These are phyloP conservation scores for Heliopora coerulea DNA, from an alignment of 92 coral and sea anemone species.

Conservation along the genomic window DNA sequence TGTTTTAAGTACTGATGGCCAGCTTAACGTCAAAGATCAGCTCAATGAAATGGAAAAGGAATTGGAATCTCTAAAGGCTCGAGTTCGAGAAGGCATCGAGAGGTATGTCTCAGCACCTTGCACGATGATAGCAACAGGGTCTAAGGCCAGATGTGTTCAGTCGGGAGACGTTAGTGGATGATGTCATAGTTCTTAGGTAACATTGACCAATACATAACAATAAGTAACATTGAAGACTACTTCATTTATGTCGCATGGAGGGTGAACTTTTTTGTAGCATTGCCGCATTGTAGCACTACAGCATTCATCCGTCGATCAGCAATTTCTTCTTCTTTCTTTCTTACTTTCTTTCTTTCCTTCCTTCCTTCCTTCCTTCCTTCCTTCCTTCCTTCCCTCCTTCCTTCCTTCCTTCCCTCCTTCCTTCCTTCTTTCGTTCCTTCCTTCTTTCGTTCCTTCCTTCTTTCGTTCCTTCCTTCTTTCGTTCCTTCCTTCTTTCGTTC, in stretches of 20 bases:
- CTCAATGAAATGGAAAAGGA: constrained; percentile 25
- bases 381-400: constrained; percentile 18
- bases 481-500: constrained; percentile 11
- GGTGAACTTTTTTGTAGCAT: too few species aligned
- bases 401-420: background rate
- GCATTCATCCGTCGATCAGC: too few species aligned
- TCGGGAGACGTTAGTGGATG: too few species aligned
- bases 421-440: background rate
- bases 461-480: constrained; percentile 11
- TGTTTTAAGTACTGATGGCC: background rate
- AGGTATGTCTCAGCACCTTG: constrained; percentile 9
- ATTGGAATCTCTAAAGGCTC: constrained; percentile 10
- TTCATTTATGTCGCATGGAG: too few species aligned
- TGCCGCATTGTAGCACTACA: too few species aligned
- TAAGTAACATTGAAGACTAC: too few species aligned
- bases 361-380: constrained; percentile 14
- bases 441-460: background rate
- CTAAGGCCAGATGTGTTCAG: too few species aligned
- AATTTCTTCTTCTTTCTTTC: constrained; percentile 15
- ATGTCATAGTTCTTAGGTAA: too few species aligned
- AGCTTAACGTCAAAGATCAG: constrained; percentile 14
- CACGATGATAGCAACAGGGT: too few species aligned
- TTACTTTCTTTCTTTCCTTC: constrained; percentile 23
- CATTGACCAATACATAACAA: too few species aligned
- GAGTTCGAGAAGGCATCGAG: constrained; percentile 22